A percentile compares a stretch with the other conserved stretches of the same genome.
phyloP scores from a whole-genome alignment of 2,113 vertebrate genomes.

The Malurus cyaneus region DNA sequence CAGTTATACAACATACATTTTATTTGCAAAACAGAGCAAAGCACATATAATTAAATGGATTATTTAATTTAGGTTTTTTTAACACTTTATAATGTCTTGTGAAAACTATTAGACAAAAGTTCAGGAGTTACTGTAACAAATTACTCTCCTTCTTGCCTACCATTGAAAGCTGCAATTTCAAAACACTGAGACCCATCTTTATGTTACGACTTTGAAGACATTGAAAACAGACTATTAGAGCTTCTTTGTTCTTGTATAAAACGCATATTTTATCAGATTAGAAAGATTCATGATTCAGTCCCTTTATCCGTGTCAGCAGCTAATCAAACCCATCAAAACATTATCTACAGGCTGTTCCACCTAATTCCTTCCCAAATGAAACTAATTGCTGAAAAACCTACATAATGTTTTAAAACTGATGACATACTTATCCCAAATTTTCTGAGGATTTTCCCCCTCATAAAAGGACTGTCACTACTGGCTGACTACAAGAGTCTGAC shows the following conservation, averaged over 20 bases:
- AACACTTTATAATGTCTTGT: background rate
- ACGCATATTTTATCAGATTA: conserved; percentile 38
- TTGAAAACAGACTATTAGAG: conserved; percentile 34
- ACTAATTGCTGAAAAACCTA: conserved; percentile 36
- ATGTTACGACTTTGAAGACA: conserved; percentile 45
- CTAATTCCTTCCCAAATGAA: conserved; percentile 42
- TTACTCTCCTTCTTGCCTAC: conserved; percentile 53
- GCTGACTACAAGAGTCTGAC: background rate
- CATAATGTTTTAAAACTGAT: background rate
- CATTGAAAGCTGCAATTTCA: conserved; percentile 62
- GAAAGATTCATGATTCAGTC: conserved; percentile 49
- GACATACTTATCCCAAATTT: background rate
- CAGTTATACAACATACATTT: background rate
- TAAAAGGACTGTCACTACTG: background rate
- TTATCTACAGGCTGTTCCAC: background rate
- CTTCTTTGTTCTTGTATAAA: conserved; percentile 63
- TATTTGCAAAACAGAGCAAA: conserved; percentile 15
- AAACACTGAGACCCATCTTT: conserved; percentile 6
- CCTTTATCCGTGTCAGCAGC: conserved; percentile 51
- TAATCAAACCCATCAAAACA: conserved; percentile 71
- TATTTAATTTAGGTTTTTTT: background rate
- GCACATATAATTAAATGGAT: background rate
- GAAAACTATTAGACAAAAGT: conserved; percentile 35
- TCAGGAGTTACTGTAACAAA: conserved; percentile 44
- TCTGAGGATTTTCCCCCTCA: background rate